These are phyloP conservation scores for Hirudinaria manillensis DNA, from an alignment of 2,888 invertebrate genomes.

Conservation along the genomic window DNA sequence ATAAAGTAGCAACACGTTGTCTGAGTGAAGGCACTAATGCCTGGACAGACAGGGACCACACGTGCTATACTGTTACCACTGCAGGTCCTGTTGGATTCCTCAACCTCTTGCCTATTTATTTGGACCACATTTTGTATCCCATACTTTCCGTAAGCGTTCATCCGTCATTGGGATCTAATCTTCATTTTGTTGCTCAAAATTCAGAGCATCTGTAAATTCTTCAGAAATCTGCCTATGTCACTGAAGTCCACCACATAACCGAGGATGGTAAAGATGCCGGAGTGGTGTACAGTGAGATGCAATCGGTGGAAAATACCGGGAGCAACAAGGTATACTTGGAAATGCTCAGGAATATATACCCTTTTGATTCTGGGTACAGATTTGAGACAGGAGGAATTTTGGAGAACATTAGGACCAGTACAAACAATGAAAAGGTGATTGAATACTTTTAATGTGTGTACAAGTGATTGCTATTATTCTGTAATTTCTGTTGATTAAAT, in stretches of 20 bases:
- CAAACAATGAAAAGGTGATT: slow-evolving; percentile 70
- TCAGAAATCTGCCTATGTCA: slow-evolving; percentile 50
- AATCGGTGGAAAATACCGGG: slow-evolving; percentile 74
- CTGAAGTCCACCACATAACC: slow-evolving; percentile 86
- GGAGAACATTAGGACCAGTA: slow-evolving; percentile 74
- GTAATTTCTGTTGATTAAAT: not conserved
- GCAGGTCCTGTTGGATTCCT: slow-evolving; percentile 81
- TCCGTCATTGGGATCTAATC: not conserved
- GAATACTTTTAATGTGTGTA: slow-evolving; percentile 7
- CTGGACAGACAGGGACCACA: slow-evolving; percentile 78
- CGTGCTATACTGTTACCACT: slow-evolving; percentile 80
- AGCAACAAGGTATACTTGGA: slow-evolving; percentile 66
- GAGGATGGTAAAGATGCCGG: slow-evolving; percentile 83
- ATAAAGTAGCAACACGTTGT: slow-evolving; percentile 79
- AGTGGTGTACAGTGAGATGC: slow-evolving; percentile 93
- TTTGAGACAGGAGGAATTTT: slow-evolving; percentile 78
- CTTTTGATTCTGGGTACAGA: slow-evolving; percentile 74
- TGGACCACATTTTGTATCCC: slow-evolving; percentile 82
- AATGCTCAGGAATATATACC: slow-evolving; percentile 69
- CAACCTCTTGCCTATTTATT: slow-evolving; percentile 78
- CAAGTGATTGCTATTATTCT: not conserved
- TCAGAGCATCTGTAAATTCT: not conserved
- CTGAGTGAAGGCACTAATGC: slow-evolving; percentile 87
- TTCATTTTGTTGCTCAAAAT: not conserved
- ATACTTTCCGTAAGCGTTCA: slow-evolving; percentile 61